These are phyloP conservation scores for Dipus sagitta DNA, from an alignment of 2,797 vertebrate species.

Conservation along the genomic window DNA sequence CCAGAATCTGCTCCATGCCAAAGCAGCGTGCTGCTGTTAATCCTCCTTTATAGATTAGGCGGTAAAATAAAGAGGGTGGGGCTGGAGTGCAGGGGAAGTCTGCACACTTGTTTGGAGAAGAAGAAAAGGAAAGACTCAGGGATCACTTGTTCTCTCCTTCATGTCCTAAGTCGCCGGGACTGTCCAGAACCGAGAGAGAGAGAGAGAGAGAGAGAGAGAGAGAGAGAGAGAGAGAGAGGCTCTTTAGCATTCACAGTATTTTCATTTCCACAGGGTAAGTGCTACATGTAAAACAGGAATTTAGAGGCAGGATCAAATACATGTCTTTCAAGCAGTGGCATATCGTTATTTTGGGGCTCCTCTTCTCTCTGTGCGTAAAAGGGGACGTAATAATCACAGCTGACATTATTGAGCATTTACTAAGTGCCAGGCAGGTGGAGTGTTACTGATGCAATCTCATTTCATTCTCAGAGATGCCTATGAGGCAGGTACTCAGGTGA, in stretches of 20 bases:
- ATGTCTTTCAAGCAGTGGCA: slow-evolving; percentile 52
- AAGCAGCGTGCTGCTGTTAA: slow-evolving; percentile 80
- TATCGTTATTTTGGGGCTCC: slow-evolving; percentile 18
- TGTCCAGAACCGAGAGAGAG: slow-evolving; percentile 65
- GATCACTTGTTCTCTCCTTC: slow-evolving; percentile 74
- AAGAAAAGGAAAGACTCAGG: slow-evolving; percentile 76
- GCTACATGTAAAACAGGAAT: slow-evolving; percentile 65
- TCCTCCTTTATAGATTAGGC: slow-evolving; percentile 82
- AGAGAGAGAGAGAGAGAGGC: too few relatives aligned
- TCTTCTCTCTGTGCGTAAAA: slow-evolving; percentile 46
- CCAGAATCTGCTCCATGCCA: slow-evolving; percentile 80
- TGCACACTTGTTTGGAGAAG: slow-evolving; percentile 78
- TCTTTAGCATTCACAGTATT: slow-evolving; percentile 50
- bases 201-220: background rate
- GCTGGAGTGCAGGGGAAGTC: slow-evolving; percentile 76
- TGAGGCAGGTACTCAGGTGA: background rate
- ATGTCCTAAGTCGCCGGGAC: slow-evolving; percentile 66
- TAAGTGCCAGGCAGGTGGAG: slow-evolving; percentile 27
- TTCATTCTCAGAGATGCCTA: background rate
- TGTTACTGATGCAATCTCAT: background rate
- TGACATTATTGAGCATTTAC: slow-evolving; percentile 44
- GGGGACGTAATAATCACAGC: slow-evolving; percentile 13
- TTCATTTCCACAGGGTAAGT: slow-evolving; percentile 58
- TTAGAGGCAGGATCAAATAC: slow-evolving; percentile 70
- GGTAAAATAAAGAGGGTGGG: slow-evolving; percentile 83